Base-by-base conservation (phyloP, 2,113 vertebrate genomes). In the Oreochromis tanganicae region DNA sequence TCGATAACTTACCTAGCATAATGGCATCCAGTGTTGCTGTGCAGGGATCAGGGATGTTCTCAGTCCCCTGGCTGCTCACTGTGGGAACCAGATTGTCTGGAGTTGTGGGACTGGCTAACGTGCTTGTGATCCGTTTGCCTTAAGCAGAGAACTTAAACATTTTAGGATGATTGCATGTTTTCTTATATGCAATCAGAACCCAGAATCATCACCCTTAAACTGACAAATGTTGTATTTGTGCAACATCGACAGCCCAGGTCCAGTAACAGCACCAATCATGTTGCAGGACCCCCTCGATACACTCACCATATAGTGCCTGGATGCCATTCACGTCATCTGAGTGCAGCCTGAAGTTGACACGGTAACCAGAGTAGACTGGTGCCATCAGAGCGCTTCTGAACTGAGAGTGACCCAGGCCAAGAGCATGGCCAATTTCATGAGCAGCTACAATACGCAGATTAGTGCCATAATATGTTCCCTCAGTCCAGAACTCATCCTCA, bases 401-500 rank as follows among this genome's bases (percentile, higher is more conserved):
- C 80, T 97, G 95, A 36, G 98, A 98, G 90, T 98, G 98, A 32
- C 97, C 97, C 66, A 98, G 95, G 4, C 98, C 98, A 36, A 98
- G 96, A 29, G 97, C 97, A 2, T 98, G 98, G 46, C 98, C 98
- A 5, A 98, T 96, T 91, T 98, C 98, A n/a, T 98, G 98, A 59
- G 97, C 96, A 5, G 98, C 97, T 5, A 98, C 96, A 83, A 98
- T 97, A 17, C 97, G 97, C 55, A 98, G 95, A 92, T 98, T 98
- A 57, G 97, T 95, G 1, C 98, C 98, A 2, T 85, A 88, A 66
- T 93, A 95, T 5, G 93, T 88, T 4, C 97, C 94, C 89, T 98
- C 98, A 0, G 97, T 98, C 98, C 98, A 98, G 55, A 90, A 91
- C 91, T 98, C 98, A 16, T 97, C 97, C 57, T 97, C 97, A 78